Conservation (phyloP, 2,888 invertebrate species). For the Chaetogeoica ovagalla region DNA sequence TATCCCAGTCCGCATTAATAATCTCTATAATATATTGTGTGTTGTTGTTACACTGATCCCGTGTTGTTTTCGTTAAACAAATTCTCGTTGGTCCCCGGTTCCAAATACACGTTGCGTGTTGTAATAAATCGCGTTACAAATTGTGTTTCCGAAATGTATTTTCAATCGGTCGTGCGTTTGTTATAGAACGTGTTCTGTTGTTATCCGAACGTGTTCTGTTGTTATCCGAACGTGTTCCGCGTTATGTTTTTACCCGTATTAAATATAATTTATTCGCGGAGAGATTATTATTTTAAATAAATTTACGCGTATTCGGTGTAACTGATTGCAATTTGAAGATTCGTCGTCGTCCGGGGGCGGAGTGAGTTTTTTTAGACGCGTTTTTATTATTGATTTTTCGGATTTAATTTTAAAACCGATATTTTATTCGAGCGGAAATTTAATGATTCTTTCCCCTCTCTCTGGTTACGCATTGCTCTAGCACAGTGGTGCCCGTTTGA, state of each 20-base stretch:
- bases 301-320: too few relatives aligned
- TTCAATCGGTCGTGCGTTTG: slow-evolving; percentile 18
- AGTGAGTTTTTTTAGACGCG: slow-evolving; percentile 17
- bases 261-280: neutral
- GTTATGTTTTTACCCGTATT: neutral
- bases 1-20: neutral
- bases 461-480: neutral
- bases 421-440: slow-evolving; percentile 14
- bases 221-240: neutral
- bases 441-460: neutral
- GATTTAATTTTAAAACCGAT: neutral
- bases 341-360: neutral
- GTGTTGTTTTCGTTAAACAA: slow-evolving; percentile 48
- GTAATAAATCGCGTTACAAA: too few relatives aligned
- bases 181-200: neutral
- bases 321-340: neutral
- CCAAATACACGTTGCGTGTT: neutral
- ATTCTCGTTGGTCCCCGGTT: slow-evolving; percentile 39
- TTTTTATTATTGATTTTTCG: neutral
- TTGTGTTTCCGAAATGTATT: neutral
- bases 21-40: neutral
- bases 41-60: slow-evolving; percentile 30
- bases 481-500: slow-evolving; percentile 1
- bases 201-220: neutral
- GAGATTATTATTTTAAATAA: neutral